Conservation (phyloP, 2,888 invertebrate genomes). For the Epirrita christyi region DNA sequence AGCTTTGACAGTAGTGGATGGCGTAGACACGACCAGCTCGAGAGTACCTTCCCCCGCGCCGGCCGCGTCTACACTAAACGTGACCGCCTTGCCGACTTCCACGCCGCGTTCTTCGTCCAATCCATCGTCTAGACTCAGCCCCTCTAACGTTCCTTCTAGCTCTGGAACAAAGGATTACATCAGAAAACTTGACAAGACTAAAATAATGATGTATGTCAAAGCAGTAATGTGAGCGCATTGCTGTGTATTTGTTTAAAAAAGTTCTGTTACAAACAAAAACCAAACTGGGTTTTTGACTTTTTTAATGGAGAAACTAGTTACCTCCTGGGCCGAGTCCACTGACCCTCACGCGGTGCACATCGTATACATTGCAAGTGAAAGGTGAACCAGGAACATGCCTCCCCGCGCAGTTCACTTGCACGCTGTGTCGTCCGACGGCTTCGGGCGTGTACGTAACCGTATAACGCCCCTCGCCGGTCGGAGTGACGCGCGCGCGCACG, state of each 20-base stretch:
- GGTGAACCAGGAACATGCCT: slow-evolving; percentile 96
- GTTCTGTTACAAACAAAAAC: too few relatives aligned
- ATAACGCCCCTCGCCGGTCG: slow-evolving; percentile 88
- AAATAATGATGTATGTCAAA: too few relatives aligned
- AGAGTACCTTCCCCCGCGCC: slow-evolving; percentile 97
- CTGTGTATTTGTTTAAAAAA: too few relatives aligned
- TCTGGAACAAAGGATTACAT: slow-evolving; percentile 54
- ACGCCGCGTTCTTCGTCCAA: slow-evolving; percentile 74
- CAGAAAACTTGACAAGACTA: too few relatives aligned
- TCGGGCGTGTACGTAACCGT: slow-evolving; percentile 92
- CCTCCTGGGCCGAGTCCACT: slow-evolving; percentile 86
- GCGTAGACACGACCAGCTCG: slow-evolving; percentile 96
- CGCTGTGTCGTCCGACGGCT: slow-evolving; percentile 94
- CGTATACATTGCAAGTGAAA: slow-evolving; percentile 97
- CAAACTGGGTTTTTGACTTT: too few relatives aligned
- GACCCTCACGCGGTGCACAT: slow-evolving; percentile 92
- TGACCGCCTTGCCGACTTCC: slow-evolving; percentile 93
- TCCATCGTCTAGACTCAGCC: slow-evolving; percentile 74
- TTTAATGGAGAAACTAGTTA: slow-evolving; percentile 41
- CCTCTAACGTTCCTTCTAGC: slow-evolving; percentile 79
- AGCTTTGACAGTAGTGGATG: slow-evolving; percentile 93
- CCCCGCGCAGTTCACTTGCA: slow-evolving; percentile 92
- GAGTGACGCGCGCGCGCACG: slow-evolving; percentile 89
- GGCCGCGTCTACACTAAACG: slow-evolving; percentile 97
- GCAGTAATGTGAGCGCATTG: too few relatives aligned